Conservation (phyloP, 2,113 vertebrate species). For the Cyphomyrus plagiostoma region DNA sequence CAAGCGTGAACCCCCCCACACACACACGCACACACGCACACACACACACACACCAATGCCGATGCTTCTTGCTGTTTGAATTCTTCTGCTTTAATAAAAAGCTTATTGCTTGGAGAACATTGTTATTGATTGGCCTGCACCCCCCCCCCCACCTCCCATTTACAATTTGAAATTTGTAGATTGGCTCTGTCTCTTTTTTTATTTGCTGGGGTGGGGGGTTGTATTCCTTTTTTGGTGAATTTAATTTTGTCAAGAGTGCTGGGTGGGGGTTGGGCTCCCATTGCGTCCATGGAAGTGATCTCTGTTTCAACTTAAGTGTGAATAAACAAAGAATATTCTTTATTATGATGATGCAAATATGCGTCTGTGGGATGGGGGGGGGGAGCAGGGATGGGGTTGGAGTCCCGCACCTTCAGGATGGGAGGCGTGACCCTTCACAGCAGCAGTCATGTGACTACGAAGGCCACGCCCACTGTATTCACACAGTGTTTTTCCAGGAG, state of each 20-base stretch:
- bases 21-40: too few species aligned
- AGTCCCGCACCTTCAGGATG: not conserved
- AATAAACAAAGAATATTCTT: not conserved
- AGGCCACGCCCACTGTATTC: not conserved
- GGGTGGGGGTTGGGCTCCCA: not conserved
- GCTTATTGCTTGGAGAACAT: conserved; percentile 49
- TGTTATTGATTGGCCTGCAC: conserved; percentile 42
- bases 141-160: conserved; percentile 27
- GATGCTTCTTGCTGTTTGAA: conserved; percentile 30
- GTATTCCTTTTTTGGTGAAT: conserved; percentile 31
- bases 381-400: not conserved
- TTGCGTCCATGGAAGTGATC: not conserved
- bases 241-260: conserved; percentile 17
- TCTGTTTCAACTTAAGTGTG: not conserved
- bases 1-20: not conserved
- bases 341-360: not conserved
- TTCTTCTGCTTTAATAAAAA: conserved; percentile 49
- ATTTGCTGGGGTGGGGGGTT: conserved; percentile 36
- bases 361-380: not conserved
- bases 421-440: not conserved
- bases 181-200: conserved; percentile 39
- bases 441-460: not conserved
- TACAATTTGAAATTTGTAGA: conserved; percentile 41
- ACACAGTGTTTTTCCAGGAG: not conserved
- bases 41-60: not conserved